phyloP scores from a whole-genome alignment of 2,888 invertebrate species.

The Dolomedes plantarius region DNA sequence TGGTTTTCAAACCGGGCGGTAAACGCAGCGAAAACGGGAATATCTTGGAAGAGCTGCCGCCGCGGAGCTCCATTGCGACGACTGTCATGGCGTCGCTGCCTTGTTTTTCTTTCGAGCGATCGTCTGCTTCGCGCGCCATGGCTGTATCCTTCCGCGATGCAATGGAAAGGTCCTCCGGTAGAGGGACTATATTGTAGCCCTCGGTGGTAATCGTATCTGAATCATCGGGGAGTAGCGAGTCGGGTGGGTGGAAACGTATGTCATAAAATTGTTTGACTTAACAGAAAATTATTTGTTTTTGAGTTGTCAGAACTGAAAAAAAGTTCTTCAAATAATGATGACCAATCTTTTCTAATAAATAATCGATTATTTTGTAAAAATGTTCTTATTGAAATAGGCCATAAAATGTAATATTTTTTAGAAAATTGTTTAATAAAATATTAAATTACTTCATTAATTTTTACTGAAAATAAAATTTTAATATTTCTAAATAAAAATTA shows the following conservation, averaged over 20 bases:
- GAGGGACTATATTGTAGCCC: constrained; percentile 43
- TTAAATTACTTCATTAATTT: no score
- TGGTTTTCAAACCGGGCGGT: constrained; percentile 52
- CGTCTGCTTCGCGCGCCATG: constrained; percentile 29
- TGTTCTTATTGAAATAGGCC: no score
- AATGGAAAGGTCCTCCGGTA: constrained; percentile 20
- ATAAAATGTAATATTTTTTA: no score
- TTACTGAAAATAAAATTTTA: no score
- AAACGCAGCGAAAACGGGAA: constrained; percentile 51
- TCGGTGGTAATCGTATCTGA: background rate
- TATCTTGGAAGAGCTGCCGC: constrained; percentile 53
- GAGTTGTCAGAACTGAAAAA: no score
- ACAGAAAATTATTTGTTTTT: no score
- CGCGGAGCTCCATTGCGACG: constrained; percentile 21
- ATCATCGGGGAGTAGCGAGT: background rate
- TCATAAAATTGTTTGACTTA: no score
- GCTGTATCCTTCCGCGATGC: constrained; percentile 46
- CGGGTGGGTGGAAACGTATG: background rate
- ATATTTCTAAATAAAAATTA: no score
- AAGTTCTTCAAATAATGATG: no score
- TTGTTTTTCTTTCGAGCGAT: constrained; percentile 38
- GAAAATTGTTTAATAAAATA: no score
- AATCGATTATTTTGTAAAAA: no score
- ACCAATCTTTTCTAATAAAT: no score
- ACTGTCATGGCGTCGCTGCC: constrained; percentile 69